Evolutionary conservation across 1,140 invertebrate genomes (phyloP), one percentile per base, ranked within the genome.

Genomic region (Temnothorax nylanderi): DNA sequence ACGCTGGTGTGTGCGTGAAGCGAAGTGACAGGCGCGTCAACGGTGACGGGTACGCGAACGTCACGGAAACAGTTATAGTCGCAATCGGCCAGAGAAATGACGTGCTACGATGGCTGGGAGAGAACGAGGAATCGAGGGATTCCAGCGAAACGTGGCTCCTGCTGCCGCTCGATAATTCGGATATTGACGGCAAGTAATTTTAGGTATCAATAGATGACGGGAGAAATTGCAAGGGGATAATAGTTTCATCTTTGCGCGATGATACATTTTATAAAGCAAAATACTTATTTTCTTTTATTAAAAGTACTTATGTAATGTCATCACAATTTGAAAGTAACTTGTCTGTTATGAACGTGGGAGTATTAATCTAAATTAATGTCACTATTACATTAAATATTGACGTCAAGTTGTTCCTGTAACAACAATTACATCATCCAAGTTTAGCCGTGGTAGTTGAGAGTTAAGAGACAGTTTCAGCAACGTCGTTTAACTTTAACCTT

Each of bases 1-100:
- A 93, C 2, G 87, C 89, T 0, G 94, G 94, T 3, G 75, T 95
- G n/a, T 95, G 94, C 72, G 88, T 95, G 1, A 93, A 92, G 60
- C 92, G 85, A 72, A 87, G 91, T 49, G 87, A 93, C 37, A 85
- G 86, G 0, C 44, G 44, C 54, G 11, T 21, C n/a, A 62, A 41
- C 13, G 41, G 80, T 13, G 67, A 78, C 7, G 11, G 88, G 13
- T 88, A 92, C 0, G 77, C 71, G 4, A 91, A 89, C 16, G 71
- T 85, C 7, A 75, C 87, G 37, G 91, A 93, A 32, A 64, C 77
- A 3, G 69, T 94, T 56, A 87, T 95, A 65, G 92, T 93, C 7
- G 91, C 91, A 7, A 87, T 94, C 0, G 94, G 94, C 0, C 58
- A 81, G 3, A 88, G 88, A 16, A 85, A 80, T 7, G 93, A 93